Conservation (phyloP, 2,797 vertebrate genomes). For the Luscinia megarhynchos region DNA sequence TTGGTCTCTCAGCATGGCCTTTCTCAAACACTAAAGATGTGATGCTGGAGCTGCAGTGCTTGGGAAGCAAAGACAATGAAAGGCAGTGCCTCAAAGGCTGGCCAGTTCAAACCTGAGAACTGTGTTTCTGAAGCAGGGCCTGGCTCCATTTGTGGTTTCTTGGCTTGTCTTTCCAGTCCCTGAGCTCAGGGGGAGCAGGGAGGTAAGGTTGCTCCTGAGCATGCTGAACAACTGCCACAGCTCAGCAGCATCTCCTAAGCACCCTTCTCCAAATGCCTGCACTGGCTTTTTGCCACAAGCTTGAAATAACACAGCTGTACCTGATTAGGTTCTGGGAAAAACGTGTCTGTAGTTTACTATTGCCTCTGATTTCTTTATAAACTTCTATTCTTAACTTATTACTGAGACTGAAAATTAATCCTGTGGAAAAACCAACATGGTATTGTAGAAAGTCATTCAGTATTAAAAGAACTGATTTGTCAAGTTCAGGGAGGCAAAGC, state of each 20-base stretch:
- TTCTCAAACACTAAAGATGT: not conserved
- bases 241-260: not conserved
- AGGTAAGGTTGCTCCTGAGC: not conserved
- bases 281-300: not conserved
- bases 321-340: not conserved
- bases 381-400: not conserved
- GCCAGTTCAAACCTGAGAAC: not conserved
- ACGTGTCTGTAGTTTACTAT: not conserved
- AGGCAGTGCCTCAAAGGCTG: not conserved
- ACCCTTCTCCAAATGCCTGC: not conserved
- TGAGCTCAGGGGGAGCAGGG: not conserved
- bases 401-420: not conserved
- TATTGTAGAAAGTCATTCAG: constrained; percentile 25
- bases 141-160: not conserved
- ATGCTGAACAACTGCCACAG: not conserved
- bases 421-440: not conserved
- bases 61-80: not conserved
- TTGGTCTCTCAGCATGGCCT: not conserved
- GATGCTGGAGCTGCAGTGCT: not conserved
- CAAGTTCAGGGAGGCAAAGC: not conserved
- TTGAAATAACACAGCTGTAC: not conserved
- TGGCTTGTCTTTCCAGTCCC: not conserved
- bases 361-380: not conserved
- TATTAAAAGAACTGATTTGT: constrained; percentile 15
- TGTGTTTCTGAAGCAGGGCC: not conserved